These are phyloP conservation scores for Galaxias olidus DNA, from an alignment of 2,797 vertebrate genomes.

Conservation along the genomic window DNA sequence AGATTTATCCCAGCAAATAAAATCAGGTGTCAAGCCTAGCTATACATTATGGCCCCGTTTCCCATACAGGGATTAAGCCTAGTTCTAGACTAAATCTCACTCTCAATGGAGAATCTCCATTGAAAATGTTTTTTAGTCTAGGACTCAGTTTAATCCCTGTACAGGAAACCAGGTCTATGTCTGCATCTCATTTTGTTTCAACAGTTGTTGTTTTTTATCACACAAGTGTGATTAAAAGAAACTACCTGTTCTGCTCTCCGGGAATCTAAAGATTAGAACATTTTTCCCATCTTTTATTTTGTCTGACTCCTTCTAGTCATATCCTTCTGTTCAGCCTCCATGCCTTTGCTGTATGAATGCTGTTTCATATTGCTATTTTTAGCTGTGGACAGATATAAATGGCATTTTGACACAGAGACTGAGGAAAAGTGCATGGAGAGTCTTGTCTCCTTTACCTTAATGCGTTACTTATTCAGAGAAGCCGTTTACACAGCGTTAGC, in stretches of 20 bases:
- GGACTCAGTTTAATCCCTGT: too few relatives aligned
- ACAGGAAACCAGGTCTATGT: too few relatives aligned
- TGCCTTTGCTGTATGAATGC: constrained; percentile 55
- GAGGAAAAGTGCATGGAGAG: constrained; percentile 52
- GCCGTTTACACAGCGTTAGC: constrained; percentile 2
- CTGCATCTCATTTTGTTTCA: too few relatives aligned
- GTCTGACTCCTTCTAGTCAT: background rate
- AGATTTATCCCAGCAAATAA: too few relatives aligned
- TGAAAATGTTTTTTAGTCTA: too few relatives aligned
- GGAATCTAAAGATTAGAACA: background rate
- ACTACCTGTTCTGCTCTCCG: background rate
- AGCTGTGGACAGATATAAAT: constrained; percentile 70
- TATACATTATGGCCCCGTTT: too few relatives aligned
- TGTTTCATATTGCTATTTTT: constrained; percentile 69
- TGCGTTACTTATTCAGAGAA: constrained; percentile 33
- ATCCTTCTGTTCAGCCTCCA: constrained; percentile 34
- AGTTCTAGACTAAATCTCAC: too few relatives aligned
- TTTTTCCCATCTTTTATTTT: constrained; percentile 1
- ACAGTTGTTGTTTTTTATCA: too few relatives aligned
- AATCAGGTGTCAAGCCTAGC: too few relatives aligned
- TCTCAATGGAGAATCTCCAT: too few relatives aligned
- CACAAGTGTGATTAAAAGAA: too few relatives aligned
- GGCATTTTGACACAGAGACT: constrained; percentile 53
- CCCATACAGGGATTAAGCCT: too few relatives aligned
- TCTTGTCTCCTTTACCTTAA: constrained; percentile 41